These are phyloP conservation scores for Sycophila texana DNA, from an alignment of 2,888 invertebrate genomes.

Conservation along the genomic window DNA sequence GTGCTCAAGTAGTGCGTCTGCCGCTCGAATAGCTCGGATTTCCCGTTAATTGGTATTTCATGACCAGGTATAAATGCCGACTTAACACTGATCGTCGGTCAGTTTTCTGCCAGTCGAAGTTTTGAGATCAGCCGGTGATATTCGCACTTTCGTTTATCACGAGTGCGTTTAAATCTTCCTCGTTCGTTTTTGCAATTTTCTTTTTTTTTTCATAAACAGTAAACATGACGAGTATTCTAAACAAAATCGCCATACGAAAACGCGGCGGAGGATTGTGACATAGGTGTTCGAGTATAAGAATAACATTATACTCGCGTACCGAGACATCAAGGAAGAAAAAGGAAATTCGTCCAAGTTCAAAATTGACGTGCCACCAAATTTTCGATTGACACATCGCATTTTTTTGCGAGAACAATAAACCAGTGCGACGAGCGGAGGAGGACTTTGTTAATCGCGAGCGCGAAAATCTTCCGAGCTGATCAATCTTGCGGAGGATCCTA, in stretches of 20 bases:
- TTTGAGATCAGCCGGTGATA: neutral
- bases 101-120: slow-evolving; percentile 3
- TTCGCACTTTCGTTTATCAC: neutral
- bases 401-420: neutral
- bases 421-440: neutral
- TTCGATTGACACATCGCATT: neutral
- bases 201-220: no score
- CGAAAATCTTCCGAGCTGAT: slow-evolving; percentile 37
- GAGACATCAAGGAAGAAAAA: neutral
- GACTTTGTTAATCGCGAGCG: neutral
- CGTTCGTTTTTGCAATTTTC: no score
- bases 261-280: slow-evolving; percentile 46
- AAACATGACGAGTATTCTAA: slow-evolving; percentile 31
- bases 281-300: slow-evolving; percentile 30
- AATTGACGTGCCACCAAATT: slow-evolving; percentile 27
- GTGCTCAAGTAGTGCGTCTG: neutral
- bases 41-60: slow-evolving; percentile 34
- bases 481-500: neutral
- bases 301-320: slow-evolving; percentile 33
- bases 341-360: neutral
- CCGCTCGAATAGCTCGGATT: neutral
- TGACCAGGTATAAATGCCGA: neutral
- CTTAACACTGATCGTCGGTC: slow-evolving; percentile 1
- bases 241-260: slow-evolving; percentile 33
- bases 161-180: no score